Conservation (phyloP, 2,797 vertebrate genomes). For the Crax fasciolata region DNA sequence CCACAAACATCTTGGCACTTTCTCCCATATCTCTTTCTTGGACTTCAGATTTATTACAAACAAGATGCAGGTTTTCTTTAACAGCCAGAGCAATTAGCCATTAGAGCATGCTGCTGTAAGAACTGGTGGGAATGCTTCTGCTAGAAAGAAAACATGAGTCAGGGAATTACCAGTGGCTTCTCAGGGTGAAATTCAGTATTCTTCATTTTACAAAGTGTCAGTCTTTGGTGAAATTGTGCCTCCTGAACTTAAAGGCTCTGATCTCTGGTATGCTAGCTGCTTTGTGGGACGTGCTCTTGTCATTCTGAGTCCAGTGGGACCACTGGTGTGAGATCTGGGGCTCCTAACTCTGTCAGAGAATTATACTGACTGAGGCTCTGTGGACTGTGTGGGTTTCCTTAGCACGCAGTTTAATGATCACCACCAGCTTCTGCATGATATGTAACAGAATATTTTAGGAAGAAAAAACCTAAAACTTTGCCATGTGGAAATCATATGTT, state of each 20-base stretch:
- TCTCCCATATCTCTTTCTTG: neutral
- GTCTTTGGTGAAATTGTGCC: too few relatives aligned
- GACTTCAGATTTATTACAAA: neutral
- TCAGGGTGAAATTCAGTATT: neutral
- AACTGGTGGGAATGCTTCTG: neutral
- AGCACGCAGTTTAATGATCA: neutral
- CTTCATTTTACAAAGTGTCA: neutral
- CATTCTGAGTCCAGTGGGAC: neutral
- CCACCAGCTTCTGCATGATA: neutral
- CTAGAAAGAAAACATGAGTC: neutral
- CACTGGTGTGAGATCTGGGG: neutral
- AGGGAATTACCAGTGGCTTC: neutral
- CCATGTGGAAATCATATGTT: neutral
- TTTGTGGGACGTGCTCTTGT: neutral
- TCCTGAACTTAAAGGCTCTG: neutral
- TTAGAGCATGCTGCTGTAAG: neutral
- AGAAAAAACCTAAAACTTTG: neutral
- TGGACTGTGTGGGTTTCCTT: neutral
- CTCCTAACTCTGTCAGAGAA: neutral
- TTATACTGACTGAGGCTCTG: fast-evolving
- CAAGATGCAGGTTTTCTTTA: neutral
- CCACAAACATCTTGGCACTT: neutral
- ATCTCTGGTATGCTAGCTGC: neutral
- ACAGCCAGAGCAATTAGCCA: neutral
- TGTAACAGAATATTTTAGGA: neutral